Evolutionary conservation across 1,140 invertebrate species (phyloP), one percentile per base, ranked within the genome.

Genomic region (Aphelenchoides besseyi): DNA sequence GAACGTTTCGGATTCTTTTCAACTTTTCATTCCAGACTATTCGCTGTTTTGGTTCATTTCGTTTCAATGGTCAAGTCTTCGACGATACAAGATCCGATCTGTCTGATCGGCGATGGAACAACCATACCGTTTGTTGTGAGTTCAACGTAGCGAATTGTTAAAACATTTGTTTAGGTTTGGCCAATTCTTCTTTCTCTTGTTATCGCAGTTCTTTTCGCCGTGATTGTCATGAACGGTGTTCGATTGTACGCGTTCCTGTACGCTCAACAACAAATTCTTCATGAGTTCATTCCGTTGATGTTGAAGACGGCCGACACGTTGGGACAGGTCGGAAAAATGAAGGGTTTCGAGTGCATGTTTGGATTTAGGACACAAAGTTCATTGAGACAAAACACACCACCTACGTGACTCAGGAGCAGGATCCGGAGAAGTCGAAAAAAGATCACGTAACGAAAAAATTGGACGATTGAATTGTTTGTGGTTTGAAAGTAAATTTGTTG

Each of bases 301-400:
- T 33, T 59, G 55, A 59, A 59, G 55, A 33, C 62, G 18, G 26
- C 26, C 5, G 61, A 66, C 33, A 66, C 30, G 9, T 67, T 66
- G 26, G 61, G 62, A 66, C 30, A 66, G 61, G 62, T 66, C 3
- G 5, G 3, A n/a, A n/a, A n/a, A n/a, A 48, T 48, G 41, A 48
- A 48, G 41, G 41, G n/a, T n/a, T 48, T 48, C 41, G 41, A 48
- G n/a, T 48, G n/a, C n/a, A n/a, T n/a, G n/a, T n/a, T n/a, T 59
- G 26, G 5, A 8, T 59, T 59, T 23, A 59, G 55, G 18, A 59
- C 18, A 59, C 55, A 33, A 59, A 59, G 55, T 59, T 59, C 55
- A 59, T 59, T 23, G 55, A 59, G 55, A 59, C 55, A 8, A 18
- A 8, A 18, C 55, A 59, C 18, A 5, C 55, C 12, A 59, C 41